Evolutionary conservation across 2,113 vertebrate genomes (phyloP).

Genomic region (Solea solea): DNA sequence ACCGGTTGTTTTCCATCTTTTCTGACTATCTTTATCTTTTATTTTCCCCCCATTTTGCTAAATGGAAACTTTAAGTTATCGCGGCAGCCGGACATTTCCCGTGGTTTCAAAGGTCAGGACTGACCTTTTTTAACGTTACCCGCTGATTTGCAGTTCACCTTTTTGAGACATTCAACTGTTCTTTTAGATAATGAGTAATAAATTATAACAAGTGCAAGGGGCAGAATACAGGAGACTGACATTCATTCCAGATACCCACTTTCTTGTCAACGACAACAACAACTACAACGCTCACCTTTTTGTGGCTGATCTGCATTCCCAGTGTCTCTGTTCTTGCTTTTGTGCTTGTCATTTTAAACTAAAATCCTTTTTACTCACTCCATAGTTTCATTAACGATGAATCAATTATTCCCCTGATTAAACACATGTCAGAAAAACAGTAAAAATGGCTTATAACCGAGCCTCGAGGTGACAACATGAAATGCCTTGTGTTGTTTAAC

Average conservation of each 20-base stretch:
- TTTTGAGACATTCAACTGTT: too few species aligned
- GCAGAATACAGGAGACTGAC: neutral
- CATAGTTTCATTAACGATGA: too few species aligned
- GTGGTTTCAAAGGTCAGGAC: neutral
- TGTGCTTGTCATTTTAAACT: neutral
- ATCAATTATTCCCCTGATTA: neutral
- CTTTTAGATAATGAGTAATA: too few species aligned
- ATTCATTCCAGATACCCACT: neutral
- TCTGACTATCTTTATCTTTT: too few species aligned
- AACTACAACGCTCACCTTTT: too few species aligned
- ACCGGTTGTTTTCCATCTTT: too few species aligned
- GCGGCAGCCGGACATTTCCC: neutral
- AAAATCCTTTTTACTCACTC: neutral
- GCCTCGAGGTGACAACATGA: neutral
- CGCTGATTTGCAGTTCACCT: too few species aligned
- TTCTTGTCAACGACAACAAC: neutral
- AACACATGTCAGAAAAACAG: neutral
- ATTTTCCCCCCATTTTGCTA: neutral
- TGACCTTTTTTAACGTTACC: neutral
- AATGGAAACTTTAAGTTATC: neutral
- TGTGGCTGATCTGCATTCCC: neutral
- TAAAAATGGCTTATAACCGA: neutral
- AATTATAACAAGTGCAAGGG: neutral
- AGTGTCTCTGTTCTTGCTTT: neutral
- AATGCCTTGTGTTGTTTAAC: neutral